Evolutionary conservation across 1,140 invertebrate species (phyloP).

Genomic region (Hylaeus anthracinus): DNA sequence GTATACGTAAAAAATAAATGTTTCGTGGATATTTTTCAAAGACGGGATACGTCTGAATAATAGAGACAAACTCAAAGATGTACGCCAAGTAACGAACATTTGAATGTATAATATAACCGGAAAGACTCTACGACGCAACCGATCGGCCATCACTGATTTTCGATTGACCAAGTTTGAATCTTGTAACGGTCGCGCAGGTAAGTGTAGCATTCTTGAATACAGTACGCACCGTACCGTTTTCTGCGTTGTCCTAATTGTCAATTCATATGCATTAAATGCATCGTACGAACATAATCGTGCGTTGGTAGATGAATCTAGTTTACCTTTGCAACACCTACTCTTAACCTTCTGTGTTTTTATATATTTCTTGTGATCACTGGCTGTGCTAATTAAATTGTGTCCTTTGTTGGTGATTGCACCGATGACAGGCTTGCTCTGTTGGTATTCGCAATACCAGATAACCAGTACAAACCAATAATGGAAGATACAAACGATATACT

Average conservation of each 20-base stretch:
- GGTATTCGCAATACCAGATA: conserved; percentile 37
- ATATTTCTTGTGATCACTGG: conserved; percentile 23
- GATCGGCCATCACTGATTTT: conserved; percentile 44
- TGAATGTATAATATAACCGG: conserved; percentile 29
- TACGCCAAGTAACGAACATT: conserved; percentile 20
- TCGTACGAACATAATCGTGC: conserved; percentile 10
- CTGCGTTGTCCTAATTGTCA: conserved; percentile 14
- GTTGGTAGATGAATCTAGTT: conserved; percentile 55
- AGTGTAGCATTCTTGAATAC: conserved; percentile 13
- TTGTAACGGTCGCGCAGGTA: conserved; percentile 54
- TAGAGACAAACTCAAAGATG: conserved; percentile 8
- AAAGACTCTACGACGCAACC: conserved; percentile 8
- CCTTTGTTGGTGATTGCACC: conserved; percentile 37
- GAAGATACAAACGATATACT: conserved; percentile 79
- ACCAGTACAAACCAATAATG: conserved; percentile 70
- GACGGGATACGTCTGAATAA: conserved; percentile 7
- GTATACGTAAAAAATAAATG: conserved; percentile 6
- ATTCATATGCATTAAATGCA: background rate
- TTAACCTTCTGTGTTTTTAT: conserved; percentile 50
- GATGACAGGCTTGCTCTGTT: conserved; percentile 52
- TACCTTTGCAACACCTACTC: conserved; percentile 49
- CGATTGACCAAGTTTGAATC: conserved; percentile 58
- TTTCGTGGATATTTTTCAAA: conserved; percentile 5
- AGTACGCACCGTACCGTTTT: background rate
- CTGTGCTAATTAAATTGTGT: conserved; percentile 54